These are phyloP conservation scores for Crepidodera aurea DNA, from an alignment of 2,888 invertebrate genomes.

Conservation along the genomic window DNA sequence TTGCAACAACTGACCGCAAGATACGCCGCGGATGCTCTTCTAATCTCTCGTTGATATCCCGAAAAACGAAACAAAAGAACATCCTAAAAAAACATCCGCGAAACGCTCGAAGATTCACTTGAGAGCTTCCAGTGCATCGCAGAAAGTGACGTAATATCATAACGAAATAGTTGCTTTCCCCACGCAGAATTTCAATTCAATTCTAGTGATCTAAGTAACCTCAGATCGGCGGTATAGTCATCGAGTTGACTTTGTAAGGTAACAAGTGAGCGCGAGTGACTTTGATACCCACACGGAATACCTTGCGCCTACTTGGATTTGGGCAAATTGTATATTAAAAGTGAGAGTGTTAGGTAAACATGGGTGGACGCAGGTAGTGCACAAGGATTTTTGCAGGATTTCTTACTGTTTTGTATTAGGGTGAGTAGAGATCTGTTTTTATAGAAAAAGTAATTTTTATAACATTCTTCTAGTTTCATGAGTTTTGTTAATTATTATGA, in stretches of 20 bases:
- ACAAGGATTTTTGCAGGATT: neutral
- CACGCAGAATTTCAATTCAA: constrained; percentile 31
- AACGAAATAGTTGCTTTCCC: constrained; percentile 43
- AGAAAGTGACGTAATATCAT: constrained; percentile 16
- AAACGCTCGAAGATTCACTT: constrained; percentile 15
- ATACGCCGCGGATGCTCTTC: constrained; percentile 18
- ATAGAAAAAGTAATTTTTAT: neutral
- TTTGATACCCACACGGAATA: constrained; percentile 37
- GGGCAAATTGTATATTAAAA: constrained; percentile 35
- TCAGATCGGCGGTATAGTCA: constrained; percentile 35
- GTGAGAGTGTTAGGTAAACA: constrained; percentile 40
- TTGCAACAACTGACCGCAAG: neutral
- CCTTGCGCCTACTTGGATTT: constrained; percentile 25
- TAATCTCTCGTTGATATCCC: constrained; percentile 21
- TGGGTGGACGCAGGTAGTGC: constrained; percentile 27
- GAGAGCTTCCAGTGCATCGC: neutral
- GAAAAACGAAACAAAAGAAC: constrained; percentile 15
- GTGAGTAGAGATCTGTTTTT: constrained; percentile 17
- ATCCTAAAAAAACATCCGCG: neutral
- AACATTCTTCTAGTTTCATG: no score
- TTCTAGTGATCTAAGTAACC: constrained; percentile 34
- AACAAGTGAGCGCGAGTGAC: constrained; percentile 33
- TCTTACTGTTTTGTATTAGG: neutral
- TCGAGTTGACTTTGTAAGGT: constrained; percentile 45
- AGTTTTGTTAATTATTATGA: no score